Evolutionary conservation across 2,888 invertebrate species (phyloP), one percentile per base, ranked within the genome.

Genomic region (Pinctada fucata): DNA sequence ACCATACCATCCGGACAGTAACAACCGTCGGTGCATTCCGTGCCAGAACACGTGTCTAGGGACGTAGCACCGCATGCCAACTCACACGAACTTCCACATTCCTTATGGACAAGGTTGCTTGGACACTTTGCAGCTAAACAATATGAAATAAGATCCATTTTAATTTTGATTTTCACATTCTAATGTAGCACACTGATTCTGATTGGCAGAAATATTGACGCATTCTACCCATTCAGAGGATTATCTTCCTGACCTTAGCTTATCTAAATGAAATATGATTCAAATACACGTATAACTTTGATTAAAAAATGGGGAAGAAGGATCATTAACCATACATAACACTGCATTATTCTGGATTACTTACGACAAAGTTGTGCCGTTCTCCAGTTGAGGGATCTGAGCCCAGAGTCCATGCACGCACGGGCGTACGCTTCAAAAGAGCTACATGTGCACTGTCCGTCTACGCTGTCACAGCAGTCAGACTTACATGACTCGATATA

Each of bases 1-100:
- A 97, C 94, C 0, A 95, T 95, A 0, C 96, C 97, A 16, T 94
- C 93, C 0, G 97, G 97, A 90, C 97, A 97, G 93, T 96, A 97
- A 91, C 97, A 97, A 0, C 97, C 97, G 79, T 97, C 97, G 74
- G 96, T 95, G 88, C 97, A 97, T 50, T 94, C 93, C 3, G 93
- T 92, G 76, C 93, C 92, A 64, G 86, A 87, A 52, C 83, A 83
- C 4, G 79, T 77, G n/a, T 83, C 77, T 5, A 82, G 82, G 0
- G 84, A 72, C n/a, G 76, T 82, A 45, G 86, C 82, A 3, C 95
- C 95, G 89, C 97, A 97, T 58, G 95, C 95, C 2, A 95, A 94
- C 88, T 96, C 96, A 0, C 94, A 93, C 80, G 95, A 94, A 0
- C 96, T 95, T 0, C 96, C 97, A 91, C 97, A 97, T 0, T 96